These are phyloP conservation scores for Lasioglossum morio DNA, from an alignment of 2,888 invertebrate genomes.

Conservation along the genomic window DNA sequence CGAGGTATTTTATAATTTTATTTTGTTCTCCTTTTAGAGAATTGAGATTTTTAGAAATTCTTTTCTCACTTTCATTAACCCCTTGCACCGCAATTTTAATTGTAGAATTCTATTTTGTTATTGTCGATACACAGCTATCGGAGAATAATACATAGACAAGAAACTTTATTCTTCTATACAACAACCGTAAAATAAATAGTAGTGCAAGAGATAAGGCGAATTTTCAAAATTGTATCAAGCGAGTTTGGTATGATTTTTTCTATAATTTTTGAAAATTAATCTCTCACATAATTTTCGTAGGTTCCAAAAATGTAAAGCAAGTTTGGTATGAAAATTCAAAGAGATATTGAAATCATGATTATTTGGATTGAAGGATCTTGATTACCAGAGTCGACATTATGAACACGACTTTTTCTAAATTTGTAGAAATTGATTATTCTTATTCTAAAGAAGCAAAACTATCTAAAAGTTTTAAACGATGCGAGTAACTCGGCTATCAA, in stretches of 20 bases:
- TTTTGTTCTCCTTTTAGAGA: neutral
- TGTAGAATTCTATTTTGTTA: neutral
- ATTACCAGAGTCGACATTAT: too few species aligned
- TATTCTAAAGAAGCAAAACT: too few species aligned
- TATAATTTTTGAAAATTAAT: neutral
- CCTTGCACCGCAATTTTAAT: neutral
- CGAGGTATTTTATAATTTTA: conserved; percentile 34
- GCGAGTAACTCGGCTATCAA: neutral
- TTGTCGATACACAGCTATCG: neutral
- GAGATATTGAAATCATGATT: too few species aligned
- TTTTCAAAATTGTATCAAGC: neutral
- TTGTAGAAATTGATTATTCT: too few species aligned
- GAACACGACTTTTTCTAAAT: too few species aligned
- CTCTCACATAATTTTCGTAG: neutral
- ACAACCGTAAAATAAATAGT: neutral
- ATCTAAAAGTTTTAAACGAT: too few species aligned
- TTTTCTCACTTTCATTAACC: neutral
- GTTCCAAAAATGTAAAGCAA: neutral
- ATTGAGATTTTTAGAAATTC: neutral
- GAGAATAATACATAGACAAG: neutral
- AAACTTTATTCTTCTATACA: neutral
- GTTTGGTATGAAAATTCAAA: too few species aligned
- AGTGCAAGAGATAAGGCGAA: too few species aligned
- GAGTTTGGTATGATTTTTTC: neutral
- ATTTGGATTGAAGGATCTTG: too few species aligned